Base-by-base conservation (phyloP, 2,797 vertebrate genomes). In the Hirundo rustica region DNA sequence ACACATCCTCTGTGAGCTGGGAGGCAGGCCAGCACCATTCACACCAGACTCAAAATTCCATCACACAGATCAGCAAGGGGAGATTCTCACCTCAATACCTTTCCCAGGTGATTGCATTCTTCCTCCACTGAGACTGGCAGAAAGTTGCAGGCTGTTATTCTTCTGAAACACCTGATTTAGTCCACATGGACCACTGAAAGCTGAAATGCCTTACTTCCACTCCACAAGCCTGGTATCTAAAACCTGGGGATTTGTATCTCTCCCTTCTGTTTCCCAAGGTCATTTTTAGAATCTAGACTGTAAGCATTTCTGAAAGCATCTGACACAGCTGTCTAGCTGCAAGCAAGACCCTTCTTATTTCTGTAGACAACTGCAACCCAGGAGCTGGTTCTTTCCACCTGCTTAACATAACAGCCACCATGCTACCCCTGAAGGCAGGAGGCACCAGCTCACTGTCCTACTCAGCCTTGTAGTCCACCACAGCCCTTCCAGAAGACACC, bases 231-330 rank as follows among this genome's bases (percentile, higher is more conserved):
- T 27, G 11, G 16, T 23, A 77, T 29, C 40, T 76, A 66, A 85
- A 81, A 51, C 47, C 36, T 30, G 40, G 40, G 30, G 15, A 25
- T 44, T 88, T 75, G 10, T 26, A 6, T 22, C 16, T 81, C 91
- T 74, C 34, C 8, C 14, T 48, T 83, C 91, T 94, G 27, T 72
- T 95, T 91, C 40, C 34, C 14, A 38, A 51, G 25, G 71, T 92
- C 5, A 72, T 67, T 75, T 91, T 88, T 32, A 74, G 61, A 91
- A 77, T 75, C 8, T 20, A 72, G 29, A 6, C 54, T 40, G 42
- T 78, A 75, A 91, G 45, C 53, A 51, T 47, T 89, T 95, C 71
- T 54, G 54, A 88, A 95, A 88, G 13, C 54, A 61, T 77, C 42
- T 74, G 54, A 72, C 47, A 62, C 48, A 80, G 34, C 78, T 77